These are phyloP conservation scores for Helicoverpa zea DNA, from an alignment of 1,140 invertebrate species.

Conservation along the genomic window DNA sequence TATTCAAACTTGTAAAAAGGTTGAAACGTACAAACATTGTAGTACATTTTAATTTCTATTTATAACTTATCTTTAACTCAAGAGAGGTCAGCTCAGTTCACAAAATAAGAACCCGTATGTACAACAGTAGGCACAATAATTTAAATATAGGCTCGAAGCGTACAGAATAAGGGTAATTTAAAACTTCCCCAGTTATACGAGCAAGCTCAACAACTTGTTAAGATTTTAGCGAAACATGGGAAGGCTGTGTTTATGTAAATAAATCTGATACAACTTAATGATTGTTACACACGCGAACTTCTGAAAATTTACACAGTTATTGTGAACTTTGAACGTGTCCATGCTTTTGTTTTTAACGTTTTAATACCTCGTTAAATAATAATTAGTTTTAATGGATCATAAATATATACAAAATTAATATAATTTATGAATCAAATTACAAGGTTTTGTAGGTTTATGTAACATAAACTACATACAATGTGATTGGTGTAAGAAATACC, in stretches of 20 bases:
- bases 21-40: too few relatives aligned
- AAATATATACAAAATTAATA: not conserved
- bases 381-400: not conserved
- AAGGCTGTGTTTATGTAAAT: constrained; percentile 50
- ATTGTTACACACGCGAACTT: constrained; percentile 41
- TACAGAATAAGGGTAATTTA: constrained; percentile 16
- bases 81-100: not conserved
- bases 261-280: constrained; percentile 44
- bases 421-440: not conserved
- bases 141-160: constrained; percentile 20
- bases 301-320: constrained; percentile 11
- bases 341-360: not conserved
- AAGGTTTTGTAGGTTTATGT: too few relatives aligned
- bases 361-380: constrained; percentile 6
- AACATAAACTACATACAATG: too few relatives aligned
- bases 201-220: constrained; percentile 34
- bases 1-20: too few relatives aligned
- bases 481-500: too few relatives aligned
- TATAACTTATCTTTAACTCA: not conserved
- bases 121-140: not conserved
- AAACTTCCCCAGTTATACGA: constrained; percentile 23
- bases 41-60: not conserved
- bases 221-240: constrained; percentile 37
- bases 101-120: not conserved
- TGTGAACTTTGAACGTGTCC: not conserved